A percentile compares a stretch with the other conserved stretches of the same genome.
phyloP scores from a whole-genome alignment of 2,888 invertebrate genomes.

The Drosophila limbata region DNA sequence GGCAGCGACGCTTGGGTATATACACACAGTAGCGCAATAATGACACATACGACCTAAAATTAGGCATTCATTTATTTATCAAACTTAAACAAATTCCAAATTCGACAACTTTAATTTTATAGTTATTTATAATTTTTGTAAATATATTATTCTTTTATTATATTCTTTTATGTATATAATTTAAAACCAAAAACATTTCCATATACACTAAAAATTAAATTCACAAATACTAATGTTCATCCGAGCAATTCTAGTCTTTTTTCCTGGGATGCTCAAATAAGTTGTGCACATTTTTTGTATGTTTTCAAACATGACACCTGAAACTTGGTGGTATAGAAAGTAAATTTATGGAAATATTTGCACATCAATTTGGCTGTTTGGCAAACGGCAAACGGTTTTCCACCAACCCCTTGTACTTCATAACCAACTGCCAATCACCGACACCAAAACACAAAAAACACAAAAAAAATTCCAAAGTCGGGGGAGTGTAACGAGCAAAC shows the following conservation, averaged over 20 bases:
- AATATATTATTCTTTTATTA: too few species aligned
- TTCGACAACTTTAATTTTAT: too few species aligned
- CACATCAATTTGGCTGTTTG: conserved; percentile 73
- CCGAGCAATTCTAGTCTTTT: conserved; percentile 9
- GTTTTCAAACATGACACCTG: conserved; percentile 77
- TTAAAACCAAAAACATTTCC: not conserved
- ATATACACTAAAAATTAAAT: conserved; percentile 26
- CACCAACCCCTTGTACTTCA: not conserved
- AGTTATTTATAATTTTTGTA: too few species aligned
- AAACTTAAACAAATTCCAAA: too few species aligned
- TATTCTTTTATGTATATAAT: too few species aligned
- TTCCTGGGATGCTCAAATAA: conserved; percentile 32
- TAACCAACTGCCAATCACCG: conserved; percentile 46
- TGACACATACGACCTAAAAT: too few species aligned
- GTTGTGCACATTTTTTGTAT: conserved; percentile 57
- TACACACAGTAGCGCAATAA: not conserved
- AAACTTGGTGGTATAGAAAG: conserved; percentile 65
- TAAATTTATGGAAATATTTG: conserved; percentile 80
- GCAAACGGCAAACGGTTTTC: conserved; percentile 34
- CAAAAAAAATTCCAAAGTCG: conserved; percentile 3
- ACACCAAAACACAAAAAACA: conserved; percentile 28
- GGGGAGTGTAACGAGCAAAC: conserved; percentile 51
- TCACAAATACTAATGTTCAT: conserved; percentile 1
- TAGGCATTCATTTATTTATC: too few species aligned
- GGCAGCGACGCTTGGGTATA: not conserved